These are phyloP conservation scores for Hedya salicella DNA, from an alignment of 2,888 invertebrate species.

Conservation along the genomic window DNA sequence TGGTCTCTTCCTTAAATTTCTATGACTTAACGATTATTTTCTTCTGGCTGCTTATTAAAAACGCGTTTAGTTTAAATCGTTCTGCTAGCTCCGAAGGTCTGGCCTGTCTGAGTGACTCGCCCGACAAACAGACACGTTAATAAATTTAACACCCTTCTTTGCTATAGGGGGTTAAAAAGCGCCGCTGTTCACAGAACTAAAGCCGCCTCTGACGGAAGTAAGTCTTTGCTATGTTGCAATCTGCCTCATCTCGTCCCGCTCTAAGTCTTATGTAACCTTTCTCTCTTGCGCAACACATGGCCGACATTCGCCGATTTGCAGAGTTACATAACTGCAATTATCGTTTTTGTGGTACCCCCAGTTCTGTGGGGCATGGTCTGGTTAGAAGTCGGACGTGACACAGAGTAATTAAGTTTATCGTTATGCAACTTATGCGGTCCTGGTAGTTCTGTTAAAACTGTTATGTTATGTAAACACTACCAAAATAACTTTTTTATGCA, in stretches of 20 bases:
- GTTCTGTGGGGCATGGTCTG: constrained; percentile 43
- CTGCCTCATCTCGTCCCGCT: constrained; percentile 74
- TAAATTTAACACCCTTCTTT: no score
- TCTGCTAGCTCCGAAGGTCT: no score
- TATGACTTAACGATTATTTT: no score
- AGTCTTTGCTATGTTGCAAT: constrained; percentile 66
- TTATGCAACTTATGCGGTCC: constrained; percentile 17
- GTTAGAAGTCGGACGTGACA: constrained; percentile 38
- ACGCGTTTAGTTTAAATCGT: no score
- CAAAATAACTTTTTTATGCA: no score
- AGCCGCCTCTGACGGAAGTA: constrained; percentile 38
- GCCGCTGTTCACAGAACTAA: neutral
- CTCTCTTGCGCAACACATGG: constrained; percentile 78
- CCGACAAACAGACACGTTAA: no score
- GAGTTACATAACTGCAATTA: constrained; percentile 72
- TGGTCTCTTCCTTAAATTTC: no score
- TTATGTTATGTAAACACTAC: neutral
- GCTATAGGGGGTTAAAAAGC: no score
- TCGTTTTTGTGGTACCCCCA: constrained; percentile 54
- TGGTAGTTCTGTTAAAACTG: constrained; percentile 16
- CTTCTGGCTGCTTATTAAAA: no score
- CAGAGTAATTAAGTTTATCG: constrained; percentile 19
- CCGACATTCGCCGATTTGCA: constrained; percentile 76
- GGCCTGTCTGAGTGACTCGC: no score
- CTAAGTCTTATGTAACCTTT: constrained; percentile 81